These are phyloP conservation scores for Bacillus rossius DNA, from an alignment of 1,140 invertebrate species.

Conservation along the genomic window DNA sequence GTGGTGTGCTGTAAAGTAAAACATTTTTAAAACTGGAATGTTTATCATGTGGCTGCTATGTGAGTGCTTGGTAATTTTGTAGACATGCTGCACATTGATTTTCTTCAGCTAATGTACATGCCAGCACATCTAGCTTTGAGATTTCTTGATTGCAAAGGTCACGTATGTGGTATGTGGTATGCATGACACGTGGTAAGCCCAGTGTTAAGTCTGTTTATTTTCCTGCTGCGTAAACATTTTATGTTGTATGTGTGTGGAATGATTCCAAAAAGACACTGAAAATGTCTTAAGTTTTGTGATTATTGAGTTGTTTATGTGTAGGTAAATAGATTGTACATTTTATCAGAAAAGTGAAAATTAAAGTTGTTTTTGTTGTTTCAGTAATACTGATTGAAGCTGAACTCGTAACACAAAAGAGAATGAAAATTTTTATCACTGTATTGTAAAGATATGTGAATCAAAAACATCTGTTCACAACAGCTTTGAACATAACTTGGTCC, in stretches of 20 bases:
- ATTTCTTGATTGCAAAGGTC: too few species aligned
- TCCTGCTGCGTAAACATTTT: not conserved
- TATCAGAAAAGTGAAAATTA: constrained; percentile 1
- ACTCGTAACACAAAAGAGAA: not conserved
- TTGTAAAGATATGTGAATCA: constrained; percentile 2
- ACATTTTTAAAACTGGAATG: too few species aligned
- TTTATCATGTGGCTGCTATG: too few species aligned
- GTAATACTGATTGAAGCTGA: not conserved
- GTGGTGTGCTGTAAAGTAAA: too few species aligned
- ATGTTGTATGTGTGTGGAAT: not conserved
- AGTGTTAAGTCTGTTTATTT: too few species aligned
- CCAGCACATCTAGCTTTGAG: too few species aligned
- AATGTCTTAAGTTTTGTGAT: constrained; percentile 13
- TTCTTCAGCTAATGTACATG: too few species aligned
- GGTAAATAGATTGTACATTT: constrained; percentile 1
- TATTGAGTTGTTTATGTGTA: constrained; percentile 3
- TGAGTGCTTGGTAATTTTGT: too few species aligned
- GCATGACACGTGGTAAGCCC: too few species aligned
- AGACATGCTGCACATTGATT: too few species aligned
- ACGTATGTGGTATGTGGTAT: too few species aligned
- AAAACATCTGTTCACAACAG: not conserved
- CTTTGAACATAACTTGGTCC: not conserved
- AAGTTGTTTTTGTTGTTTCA: constrained; percentile 1
- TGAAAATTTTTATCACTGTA: constrained; percentile 12
- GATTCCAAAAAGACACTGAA: not conserved